phyloP scores from a whole-genome alignment of 1,140 invertebrate genomes.

The Pollicipes pollicipes region DNA sequence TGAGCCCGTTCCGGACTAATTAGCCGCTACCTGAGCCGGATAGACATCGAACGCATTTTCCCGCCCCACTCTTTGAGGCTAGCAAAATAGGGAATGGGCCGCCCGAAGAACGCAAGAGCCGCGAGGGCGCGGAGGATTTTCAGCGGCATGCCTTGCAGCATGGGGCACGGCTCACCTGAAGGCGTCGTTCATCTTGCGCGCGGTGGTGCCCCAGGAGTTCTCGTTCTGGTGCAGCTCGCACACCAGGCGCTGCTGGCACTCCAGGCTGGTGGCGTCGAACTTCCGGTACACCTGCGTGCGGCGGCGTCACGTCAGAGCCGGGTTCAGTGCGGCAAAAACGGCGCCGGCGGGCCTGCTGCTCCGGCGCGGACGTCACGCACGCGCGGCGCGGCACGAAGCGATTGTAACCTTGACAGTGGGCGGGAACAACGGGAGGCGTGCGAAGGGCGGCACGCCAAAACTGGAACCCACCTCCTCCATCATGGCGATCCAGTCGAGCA shows the following conservation, averaged over 20 bases:
- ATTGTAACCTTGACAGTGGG: not conserved
- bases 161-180: slow-evolving; percentile 20
- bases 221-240: slow-evolving; percentile 22
- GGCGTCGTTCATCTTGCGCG: slow-evolving; percentile 17
- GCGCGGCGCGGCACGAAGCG: not conserved
- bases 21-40: not conserved
- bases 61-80: no score
- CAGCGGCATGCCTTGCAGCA: no score
- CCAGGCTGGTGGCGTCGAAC: slow-evolving; percentile 20
- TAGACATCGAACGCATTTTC: no score
- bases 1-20: not conserved
- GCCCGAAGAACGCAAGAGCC: not conserved
- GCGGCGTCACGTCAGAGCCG: not conserved
- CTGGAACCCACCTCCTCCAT: slow-evolving; percentile 15
- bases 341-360: not conserved
- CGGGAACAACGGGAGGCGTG: no score
- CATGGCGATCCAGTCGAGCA: slow-evolving; percentile 22
- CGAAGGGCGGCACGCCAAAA: not conserved
- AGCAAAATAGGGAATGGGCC: not conserved
- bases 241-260: slow-evolving; percentile 21
- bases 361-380: not conserved
- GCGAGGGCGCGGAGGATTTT: no score
- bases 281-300: slow-evolving; percentile 18
- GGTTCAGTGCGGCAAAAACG: not conserved
- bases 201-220: slow-evolving; percentile 17